phyloP scores from a whole-genome alignment of 2,113 vertebrate species.

The Erinaceus europaeus region DNA sequence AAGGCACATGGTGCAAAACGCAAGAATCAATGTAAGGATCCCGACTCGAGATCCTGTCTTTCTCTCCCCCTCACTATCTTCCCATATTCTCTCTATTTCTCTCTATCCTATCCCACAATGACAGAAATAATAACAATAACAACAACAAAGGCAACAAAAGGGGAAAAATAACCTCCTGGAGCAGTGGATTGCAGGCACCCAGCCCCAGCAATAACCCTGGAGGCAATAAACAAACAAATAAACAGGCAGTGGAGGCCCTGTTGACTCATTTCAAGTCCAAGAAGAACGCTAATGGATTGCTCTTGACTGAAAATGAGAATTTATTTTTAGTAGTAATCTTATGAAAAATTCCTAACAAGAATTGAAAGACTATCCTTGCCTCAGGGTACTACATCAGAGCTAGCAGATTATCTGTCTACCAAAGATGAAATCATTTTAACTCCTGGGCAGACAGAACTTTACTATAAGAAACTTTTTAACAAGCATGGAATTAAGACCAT shows the following conservation, averaged over 20 bases:
- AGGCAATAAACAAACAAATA: no score
- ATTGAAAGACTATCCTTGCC: conserved; percentile 82
- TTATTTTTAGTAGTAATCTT: conserved; percentile 88
- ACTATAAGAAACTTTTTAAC: conserved; percentile 89
- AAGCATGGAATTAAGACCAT: conserved; percentile 83
- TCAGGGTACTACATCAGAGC: conserved; percentile 83
- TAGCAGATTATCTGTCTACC: conserved; percentile 93
- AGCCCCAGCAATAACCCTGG: no score
- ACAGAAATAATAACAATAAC: no score
- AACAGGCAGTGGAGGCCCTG: conserved; percentile 87
- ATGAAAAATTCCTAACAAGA: conserved; percentile 89
- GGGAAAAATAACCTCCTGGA: no score
- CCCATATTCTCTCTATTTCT: no score
- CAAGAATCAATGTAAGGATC: no score
- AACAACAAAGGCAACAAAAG: no score
- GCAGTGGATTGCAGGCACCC: no score
- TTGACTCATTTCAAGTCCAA: conserved; percentile 82
- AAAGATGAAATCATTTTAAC: conserved; percentile 86
- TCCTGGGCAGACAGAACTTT: conserved; percentile 88
- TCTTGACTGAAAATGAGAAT: conserved; percentile 84
- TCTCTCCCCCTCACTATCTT: no score
- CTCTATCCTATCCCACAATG: no score
- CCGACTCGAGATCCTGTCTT: no score
- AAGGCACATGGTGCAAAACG: no score
- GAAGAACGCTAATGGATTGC: conserved; percentile 61